Conservation (phyloP, 1,140 invertebrate species). For the Drosophila cardini region DNA sequence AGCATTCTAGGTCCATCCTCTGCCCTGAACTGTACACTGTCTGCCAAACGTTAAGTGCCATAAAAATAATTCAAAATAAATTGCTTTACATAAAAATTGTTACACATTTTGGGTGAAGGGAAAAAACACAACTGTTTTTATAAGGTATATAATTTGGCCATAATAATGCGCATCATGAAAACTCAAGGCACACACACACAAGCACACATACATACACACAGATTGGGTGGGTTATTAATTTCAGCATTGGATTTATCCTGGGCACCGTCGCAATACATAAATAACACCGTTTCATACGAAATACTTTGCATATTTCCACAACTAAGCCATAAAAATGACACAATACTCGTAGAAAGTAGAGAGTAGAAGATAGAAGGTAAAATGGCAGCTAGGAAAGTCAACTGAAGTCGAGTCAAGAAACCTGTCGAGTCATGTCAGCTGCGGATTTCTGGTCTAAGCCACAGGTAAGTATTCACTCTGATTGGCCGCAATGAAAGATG, state of each 20-base stretch:
- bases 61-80: conserved; percentile 85
- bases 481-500: conserved; percentile 56
- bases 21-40: not conserved
- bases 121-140: conserved; percentile 70
- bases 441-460: conserved; percentile 48
- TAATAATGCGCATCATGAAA: conserved; percentile 83
- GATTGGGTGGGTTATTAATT: conserved; percentile 72
- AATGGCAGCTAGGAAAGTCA: not conserved
- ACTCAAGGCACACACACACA: conserved; percentile 34
- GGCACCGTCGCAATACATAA: conserved; percentile 63
- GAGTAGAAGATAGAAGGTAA: conserved; percentile 45
- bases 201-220: conserved; percentile 1
- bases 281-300: conserved; percentile 72
- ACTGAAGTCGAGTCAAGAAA: conserved; percentile 50
- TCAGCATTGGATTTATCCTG: conserved; percentile 38
- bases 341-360: too few species aligned
- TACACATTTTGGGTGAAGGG: conserved; percentile 32
- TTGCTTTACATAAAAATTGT: conserved; percentile 84
- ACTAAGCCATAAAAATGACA: conserved; percentile 80
- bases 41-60: conserved; percentile 75
- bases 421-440: conserved; percentile 72
- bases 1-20: not conserved
- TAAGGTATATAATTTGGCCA: conserved; percentile 83
- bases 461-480: conserved; percentile 63
- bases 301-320: conserved; percentile 74